Base-by-base conservation (phyloP, 2,888 invertebrate genomes). In the Achlya flavicornis region DNA sequence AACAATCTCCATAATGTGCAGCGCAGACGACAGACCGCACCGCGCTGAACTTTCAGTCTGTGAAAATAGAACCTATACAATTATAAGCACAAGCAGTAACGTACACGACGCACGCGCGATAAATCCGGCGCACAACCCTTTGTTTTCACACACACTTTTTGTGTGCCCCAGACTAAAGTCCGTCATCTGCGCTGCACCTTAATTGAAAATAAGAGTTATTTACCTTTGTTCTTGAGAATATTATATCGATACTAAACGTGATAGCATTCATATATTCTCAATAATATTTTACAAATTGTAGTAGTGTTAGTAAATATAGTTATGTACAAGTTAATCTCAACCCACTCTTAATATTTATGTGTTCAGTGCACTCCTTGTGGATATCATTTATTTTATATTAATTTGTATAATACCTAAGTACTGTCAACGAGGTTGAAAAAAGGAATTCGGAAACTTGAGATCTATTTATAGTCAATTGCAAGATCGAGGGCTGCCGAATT, bases 371-470 rank as follows among this genome's bases (percentile, higher is more conserved):
- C 60, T 43, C 43, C 26, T 3, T 59, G 59, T 59, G 19, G 41
- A 41, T 41, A 43, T 41, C 64, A 65, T 68, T 71, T 68, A 57
- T 70, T 72, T 62, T 68, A 68, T 38, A 57, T 33, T 33, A 32
- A 12, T 41, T 46, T 61, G 57, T 57, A 57, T 32, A 61, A 16
- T 14, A 61, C 67, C 41, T 41, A 41, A 41, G 41, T 41, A 41
- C 41, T 38, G 41, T 41, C 41, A 41, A 7, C 12, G 41, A 12
- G 12, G 41, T 12, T 73, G 79, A 80, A 80, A 79, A 83, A 82
- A 81, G 57, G 76, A 80, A 83, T 80, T 83, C 82, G 83, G 75
- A 73, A 68, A 67, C 67, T 72, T 77, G 83, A 79, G 82, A 80
- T 83, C 80, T 73, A 58, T 61, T 59, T 57, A 57, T 62, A 12